A percentile compares a stretch with the other conserved stretches of the same genome.
These are phyloP conservation scores for Paedocypris micromegethes DNA, from an alignment of 2,797 vertebrate genomes.

Conservation along the genomic window DNA sequence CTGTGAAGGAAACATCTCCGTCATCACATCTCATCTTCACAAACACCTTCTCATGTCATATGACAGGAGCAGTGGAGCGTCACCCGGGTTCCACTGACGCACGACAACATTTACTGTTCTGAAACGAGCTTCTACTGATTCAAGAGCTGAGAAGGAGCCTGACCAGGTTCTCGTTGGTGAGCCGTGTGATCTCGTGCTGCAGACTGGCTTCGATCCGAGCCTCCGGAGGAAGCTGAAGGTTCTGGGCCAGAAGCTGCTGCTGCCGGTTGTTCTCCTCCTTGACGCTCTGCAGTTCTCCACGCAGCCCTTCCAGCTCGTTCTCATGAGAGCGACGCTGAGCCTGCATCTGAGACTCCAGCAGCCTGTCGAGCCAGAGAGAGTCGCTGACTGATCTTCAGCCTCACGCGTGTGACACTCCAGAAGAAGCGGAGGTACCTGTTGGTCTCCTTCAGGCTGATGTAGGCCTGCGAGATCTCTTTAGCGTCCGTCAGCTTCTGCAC, in stretches of 20 bases:
- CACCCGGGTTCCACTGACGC: too few relatives aligned
- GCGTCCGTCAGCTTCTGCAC: conserved; percentile 93
- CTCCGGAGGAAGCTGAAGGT: conserved; percentile 93
- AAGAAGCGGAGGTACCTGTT: conserved; percentile 77
- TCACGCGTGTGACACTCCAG: not conserved
- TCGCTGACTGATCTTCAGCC: too few relatives aligned
- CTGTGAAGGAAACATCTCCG: conserved; percentile 73
- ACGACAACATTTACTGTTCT: too few relatives aligned
- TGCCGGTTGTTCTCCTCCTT: conserved; percentile 96
- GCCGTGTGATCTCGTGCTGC: conserved; percentile 94
- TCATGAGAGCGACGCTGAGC: conserved; percentile 85
- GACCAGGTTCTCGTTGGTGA: conserved; percentile 97
- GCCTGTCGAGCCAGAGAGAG: conserved; percentile 57
- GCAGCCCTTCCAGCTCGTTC: conserved; percentile 79
- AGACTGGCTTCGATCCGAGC: conserved; percentile 95
- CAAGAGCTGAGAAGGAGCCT: conserved; percentile 24
- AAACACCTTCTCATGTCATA: not conserved
- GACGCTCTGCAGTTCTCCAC: conserved; percentile 87
- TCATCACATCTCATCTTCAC: conserved; percentile 16
- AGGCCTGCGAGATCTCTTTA: conserved; percentile 93
- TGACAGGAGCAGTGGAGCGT: too few relatives aligned
- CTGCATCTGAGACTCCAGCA: conserved; percentile 93
- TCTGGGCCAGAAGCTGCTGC: conserved; percentile 95
- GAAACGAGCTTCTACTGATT: too few relatives aligned
- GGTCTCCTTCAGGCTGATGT: conserved; percentile 92